Evolutionary conservation across 1,140 invertebrate genomes (phyloP), one percentile per base, ranked within the genome.

Genomic region (Teleopsis dalmanni): DNA sequence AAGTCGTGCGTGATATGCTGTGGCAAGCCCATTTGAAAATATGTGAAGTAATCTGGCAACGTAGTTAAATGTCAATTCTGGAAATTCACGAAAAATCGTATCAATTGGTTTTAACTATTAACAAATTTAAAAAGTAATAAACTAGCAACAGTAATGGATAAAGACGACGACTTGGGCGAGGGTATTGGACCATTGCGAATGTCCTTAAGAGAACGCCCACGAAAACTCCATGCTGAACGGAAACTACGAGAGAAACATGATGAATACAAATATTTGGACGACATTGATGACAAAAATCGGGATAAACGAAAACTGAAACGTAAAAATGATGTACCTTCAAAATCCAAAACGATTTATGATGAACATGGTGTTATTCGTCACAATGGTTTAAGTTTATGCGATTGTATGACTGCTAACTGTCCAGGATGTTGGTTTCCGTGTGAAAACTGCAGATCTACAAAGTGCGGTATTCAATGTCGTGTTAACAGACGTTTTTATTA

Each of bases 401-500:
- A 68, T 37, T 68, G 65, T 25, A 60, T 68, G 59, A 60, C 63
- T 29, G 53, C 54, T 1, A 49, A 54, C 2, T 68, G 65, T 36
- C 53, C 51, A 9, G 65, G 65, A 8, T 68, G 65, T 37, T 68
- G 64, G 64, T 58, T 47, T 29, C 51, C 53, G 22, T 68, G 65
- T 25, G 51, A 51, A 6, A 56, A 45, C 41, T 68, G 65, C 37
- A 60, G 60, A 4, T 60, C 60, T 2, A 53, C 54, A 7, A 56
- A 56, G 23, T 68, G 65, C 14, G 65, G 65, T 29, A 55, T 59
- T 3, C 62, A 62, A 19, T 68, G 65, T 34, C 51, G 65, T 4
- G 59, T 51, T 0, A 61, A 60, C 46, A 53, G 65, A 21, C 65
- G 65, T 43, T 61, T 63, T 36, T 65, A 56, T n/a, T 67, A 68